A percentile compares a stretch with the other conserved stretches of the same genome.
phyloP scores from a whole-genome alignment of 2,888 invertebrate genomes.

The Drosophila diplacantha region DNA sequence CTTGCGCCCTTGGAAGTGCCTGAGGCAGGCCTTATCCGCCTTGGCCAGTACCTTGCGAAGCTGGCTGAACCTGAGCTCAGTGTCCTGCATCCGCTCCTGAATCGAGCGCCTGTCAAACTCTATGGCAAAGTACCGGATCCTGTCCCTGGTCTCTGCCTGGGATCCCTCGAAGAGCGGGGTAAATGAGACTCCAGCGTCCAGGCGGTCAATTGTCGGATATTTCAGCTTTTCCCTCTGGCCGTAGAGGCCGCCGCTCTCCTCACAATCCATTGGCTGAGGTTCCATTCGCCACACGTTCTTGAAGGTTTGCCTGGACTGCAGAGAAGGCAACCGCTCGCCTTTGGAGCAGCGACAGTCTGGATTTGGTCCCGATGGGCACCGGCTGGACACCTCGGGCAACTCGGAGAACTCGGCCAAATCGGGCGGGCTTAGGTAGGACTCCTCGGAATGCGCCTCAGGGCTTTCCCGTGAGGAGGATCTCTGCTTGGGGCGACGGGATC shows the following conservation, averaged over 20 bases:
- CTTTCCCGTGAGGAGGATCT: no score
- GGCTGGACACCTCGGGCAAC: neutral
- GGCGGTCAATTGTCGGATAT: conserved; percentile 11
- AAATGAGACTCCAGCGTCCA: conserved; percentile 4
- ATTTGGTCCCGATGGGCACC: no score
- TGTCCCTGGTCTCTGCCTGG: neutral
- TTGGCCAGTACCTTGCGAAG: conserved; percentile 29
- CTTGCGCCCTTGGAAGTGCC: neutral
- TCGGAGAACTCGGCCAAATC: no score
- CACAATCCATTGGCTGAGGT: no score
- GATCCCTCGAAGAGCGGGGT: neutral
- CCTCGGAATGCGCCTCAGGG: no score
- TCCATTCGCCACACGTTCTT: conserved; percentile 26
- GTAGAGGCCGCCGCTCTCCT: conserved; percentile 2
- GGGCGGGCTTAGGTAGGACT: no score
- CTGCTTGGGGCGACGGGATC: no score
- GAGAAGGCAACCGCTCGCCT: neutral
- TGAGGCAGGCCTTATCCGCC: neutral
- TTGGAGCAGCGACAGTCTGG: neutral
- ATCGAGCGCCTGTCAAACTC: conserved; percentile 13
- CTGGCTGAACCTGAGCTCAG: conserved; percentile 17
- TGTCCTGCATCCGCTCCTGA: conserved; percentile 1
- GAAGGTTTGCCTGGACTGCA: conserved; percentile 17
- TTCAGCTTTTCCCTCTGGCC: neutral
- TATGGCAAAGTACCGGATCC: neutral